Conservation (phyloP, 2,797 vertebrate genomes). For the Hirundo rustica region DNA sequence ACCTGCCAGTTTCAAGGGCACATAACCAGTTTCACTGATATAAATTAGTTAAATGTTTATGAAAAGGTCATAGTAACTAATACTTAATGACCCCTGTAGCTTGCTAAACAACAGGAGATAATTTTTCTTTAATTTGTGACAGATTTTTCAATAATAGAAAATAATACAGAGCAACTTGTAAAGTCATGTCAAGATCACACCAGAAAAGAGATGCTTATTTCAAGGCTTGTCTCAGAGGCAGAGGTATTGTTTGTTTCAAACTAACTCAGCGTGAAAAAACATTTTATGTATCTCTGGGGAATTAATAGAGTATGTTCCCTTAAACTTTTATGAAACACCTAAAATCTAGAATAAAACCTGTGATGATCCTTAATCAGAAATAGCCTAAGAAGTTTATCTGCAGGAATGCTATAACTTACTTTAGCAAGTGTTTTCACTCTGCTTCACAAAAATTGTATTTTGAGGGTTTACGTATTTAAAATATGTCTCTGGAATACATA, state of each 20-base stretch:
- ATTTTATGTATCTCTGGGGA: not conserved
- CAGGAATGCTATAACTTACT: not conserved
- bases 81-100: not conserved
- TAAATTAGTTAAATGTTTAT: not conserved
- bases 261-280: not conserved
- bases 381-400: not conserved
- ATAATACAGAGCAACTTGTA: not conserved
- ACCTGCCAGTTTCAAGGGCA: not conserved
- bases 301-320: not conserved
- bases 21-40: not conserved
- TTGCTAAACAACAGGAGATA: not conserved
- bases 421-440: not conserved
- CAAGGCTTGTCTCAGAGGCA: not conserved
- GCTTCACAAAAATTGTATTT: not conserved
- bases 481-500: not conserved
- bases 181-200: not conserved
- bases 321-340: not conserved
- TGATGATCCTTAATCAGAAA: not conserved
- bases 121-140: not conserved
- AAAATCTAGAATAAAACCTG: not conserved
- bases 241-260: not conserved
- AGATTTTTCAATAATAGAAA: not conserved
- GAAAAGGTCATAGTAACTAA: not conserved
- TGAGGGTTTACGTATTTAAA: fast-evolving
- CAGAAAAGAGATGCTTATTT: not conserved